Conservation (phyloP, 92 coral and sea anemone genomes). For the Epizoanthus fatuus region DNA sequence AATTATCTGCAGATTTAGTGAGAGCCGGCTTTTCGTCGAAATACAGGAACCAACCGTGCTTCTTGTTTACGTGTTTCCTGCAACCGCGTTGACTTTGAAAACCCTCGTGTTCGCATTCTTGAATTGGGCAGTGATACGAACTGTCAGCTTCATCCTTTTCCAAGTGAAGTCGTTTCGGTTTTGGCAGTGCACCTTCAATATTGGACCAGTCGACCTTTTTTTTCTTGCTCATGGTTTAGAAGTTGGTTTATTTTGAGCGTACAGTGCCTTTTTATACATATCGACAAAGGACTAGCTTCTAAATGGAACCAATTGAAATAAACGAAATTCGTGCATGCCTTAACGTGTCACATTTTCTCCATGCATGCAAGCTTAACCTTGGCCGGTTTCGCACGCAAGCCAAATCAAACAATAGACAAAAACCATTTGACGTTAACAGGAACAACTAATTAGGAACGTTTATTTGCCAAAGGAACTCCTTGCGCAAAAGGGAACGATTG, state of each 20-base stretch:
- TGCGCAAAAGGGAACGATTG: conserved; percentile 14
- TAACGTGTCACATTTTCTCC: conserved; percentile 23
- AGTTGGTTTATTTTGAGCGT: conserved; percentile 22
- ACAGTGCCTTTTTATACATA: conserved; percentile 18
- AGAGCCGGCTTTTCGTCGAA: conserved; percentile 25
- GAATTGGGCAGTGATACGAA: conserved; percentile 22
- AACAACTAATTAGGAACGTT: conserved; percentile 1
- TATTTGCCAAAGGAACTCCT: conserved; percentile 12
- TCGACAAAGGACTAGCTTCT: conserved; percentile 22
- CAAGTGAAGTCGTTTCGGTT: conserved; percentile 25
- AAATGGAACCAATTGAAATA: conserved; percentile 17
- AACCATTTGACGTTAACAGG: conserved; percentile 3
- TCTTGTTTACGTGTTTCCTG: conserved; percentile 10
- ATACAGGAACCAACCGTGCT: conserved; percentile 23
- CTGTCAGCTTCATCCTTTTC: conserved; percentile 19
- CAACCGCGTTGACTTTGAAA: conserved; percentile 15
- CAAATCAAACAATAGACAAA: conserved; percentile 20
- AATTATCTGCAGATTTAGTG: conserved; percentile 10
- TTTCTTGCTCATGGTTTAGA: conserved; percentile 19
- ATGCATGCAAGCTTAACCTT: conserved; percentile 22
- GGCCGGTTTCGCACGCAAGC: conserved; percentile 24
- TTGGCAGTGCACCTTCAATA: conserved; percentile 28
- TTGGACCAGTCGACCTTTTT: conserved; percentile 18
- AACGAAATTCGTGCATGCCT: conserved; percentile 28
- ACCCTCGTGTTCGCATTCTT: conserved; percentile 14